Evolutionary conservation across 2,797 vertebrate species (phyloP).

Genomic region (Neoniphon sammara): DNA sequence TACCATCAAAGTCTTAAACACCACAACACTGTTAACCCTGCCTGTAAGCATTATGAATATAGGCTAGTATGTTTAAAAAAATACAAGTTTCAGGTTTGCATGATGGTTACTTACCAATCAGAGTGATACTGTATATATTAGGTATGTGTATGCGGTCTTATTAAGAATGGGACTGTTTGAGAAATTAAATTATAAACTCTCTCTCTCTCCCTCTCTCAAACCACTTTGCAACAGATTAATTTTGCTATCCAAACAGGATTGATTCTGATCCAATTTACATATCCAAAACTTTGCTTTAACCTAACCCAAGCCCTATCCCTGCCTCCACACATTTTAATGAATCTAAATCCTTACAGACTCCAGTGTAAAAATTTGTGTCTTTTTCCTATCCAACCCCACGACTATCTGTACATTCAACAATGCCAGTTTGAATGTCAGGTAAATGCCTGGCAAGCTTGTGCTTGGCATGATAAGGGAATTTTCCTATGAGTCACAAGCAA

Average conservation of each 20-base stretch:
- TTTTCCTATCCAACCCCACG: slow-evolving; percentile 50
- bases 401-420: slow-evolving; percentile 52
- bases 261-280: slow-evolving; percentile 22
- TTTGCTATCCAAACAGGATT: slow-evolving; percentile 14
- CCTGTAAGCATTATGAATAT: too few species aligned
- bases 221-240: slow-evolving; percentile 5
- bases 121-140: neutral
- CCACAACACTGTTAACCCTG: too few species aligned
- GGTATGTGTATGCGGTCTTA: neutral
- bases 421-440: slow-evolving; percentile 55
- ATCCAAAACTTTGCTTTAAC: slow-evolving; percentile 36
- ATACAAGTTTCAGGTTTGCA: neutral
- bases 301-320: neutral
- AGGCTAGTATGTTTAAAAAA: neutral
- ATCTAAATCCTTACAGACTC: slow-evolving; percentile 51
- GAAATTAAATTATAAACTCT: slow-evolving; percentile 6
- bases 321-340: slow-evolving; percentile 9
- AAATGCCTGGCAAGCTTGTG: slow-evolving; percentile 70
- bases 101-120: neutral
- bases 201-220: neutral
- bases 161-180: slow-evolving; percentile 4
- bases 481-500: slow-evolving; percentile 73
- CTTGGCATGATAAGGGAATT: slow-evolving; percentile 74
- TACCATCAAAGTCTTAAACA: too few species aligned
- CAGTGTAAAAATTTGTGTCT: slow-evolving; percentile 45